Evolutionary conservation across 1,140 invertebrate species (phyloP), one percentile per base, ranked within the genome.

Genomic region (Pseudomyrmex sp.): DNA sequence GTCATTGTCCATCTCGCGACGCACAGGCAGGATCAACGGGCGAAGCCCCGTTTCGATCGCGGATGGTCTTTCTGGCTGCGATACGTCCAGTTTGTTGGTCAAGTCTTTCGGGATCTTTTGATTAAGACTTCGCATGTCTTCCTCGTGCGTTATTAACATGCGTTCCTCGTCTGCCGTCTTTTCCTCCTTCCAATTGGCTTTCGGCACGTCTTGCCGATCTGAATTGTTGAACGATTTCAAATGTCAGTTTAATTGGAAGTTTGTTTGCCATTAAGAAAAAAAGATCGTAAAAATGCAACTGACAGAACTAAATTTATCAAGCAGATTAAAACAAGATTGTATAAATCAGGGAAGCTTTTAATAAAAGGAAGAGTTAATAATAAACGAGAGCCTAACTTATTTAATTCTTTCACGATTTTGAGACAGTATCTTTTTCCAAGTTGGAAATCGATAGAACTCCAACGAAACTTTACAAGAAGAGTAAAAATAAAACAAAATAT

Each of bases 1-100:
- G 69, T 94, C 93, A 74, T 92, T 91, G 35, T 90, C 90, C 15
- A 89, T 82, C 44, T 91, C 86, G 8, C 89, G 89, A 52, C 85
- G 88, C 0, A 93, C 79, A 1, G 92, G 89, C 5, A 92, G 83
- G 7, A 92, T 83, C 10, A 91, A 20, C 1, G 93, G 90, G 68
- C 91, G 87, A 48, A 85, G 89, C 13, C 90, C 90, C 2, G 85
- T 2, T 1, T 52, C 13, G 9, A 12, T 13, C 50, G 12, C 50
- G 13, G 50, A 52, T 50, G 48, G 87, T 75, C 91, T 89, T 18
- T 92, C 89, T 5, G 89, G 68, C 77, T 92, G 91, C 12, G 91
- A 83, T 68, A 90, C 62, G 1, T 89, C 65, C 2, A 90, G 4
- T 56, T 13, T 73, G 56, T 86, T 15, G 23, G 46, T 18, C 26